Evolutionary conservation across 2,113 vertebrate genomes (phyloP).

Genomic region (Anoura caudifer): DNA sequence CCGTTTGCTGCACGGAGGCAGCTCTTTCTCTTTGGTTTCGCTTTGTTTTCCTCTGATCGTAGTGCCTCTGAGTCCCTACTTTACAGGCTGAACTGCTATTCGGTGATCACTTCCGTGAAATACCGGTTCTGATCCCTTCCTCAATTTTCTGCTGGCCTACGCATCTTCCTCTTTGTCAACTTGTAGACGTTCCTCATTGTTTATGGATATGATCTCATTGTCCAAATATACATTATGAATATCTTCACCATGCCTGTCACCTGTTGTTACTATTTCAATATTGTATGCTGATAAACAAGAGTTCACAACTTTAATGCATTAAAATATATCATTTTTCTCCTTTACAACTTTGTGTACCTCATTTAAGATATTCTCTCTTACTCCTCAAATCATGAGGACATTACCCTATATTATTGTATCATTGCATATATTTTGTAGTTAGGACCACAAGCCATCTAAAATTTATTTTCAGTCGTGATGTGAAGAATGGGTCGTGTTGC

Average conservation of each 20-base stretch:
- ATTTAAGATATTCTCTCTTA: background rate
- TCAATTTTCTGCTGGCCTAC: background rate
- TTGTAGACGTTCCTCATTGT: background rate
- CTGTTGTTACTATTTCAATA: background rate
- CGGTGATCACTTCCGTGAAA: background rate
- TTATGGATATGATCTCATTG: background rate
- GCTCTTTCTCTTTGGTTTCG: background rate
- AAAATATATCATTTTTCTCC: background rate
- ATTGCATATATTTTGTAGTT: background rate
- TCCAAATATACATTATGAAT: background rate
- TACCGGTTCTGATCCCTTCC: background rate
- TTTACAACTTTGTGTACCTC: background rate
- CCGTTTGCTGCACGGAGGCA: background rate
- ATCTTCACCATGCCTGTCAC: background rate
- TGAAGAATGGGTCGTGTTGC: background rate
- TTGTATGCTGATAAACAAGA: background rate
- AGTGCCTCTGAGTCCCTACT: background rate
- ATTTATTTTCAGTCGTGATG: background rate
- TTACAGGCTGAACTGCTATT: background rate
- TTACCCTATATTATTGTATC: background rate
- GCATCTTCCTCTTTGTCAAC: background rate
- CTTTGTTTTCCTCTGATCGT: background rate
- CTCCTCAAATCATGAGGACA: background rate
- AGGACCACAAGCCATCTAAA: background rate
- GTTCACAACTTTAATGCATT: background rate